A percentile compares a stretch with the other conserved stretches of the same genome.
Evolutionary conservation across 2,113 vertebrate species (phyloP).

Genomic region (Cynocephalus volans): DNA sequence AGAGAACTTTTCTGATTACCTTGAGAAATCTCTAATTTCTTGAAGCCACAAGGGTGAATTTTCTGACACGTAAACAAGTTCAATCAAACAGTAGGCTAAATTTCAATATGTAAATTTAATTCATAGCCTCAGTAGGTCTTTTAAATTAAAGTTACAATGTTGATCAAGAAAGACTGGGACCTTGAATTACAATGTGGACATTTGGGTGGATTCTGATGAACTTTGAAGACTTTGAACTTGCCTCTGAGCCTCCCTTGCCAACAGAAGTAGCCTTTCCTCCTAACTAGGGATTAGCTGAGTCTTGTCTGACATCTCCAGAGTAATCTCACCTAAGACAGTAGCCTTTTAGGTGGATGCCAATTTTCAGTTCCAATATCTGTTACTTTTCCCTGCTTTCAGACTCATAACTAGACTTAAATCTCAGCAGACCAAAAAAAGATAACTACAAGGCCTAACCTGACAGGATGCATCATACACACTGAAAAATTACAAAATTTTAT

Average conservation of each 20-base stretch:
- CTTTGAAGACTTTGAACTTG: not conserved
- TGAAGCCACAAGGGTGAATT: not conserved
- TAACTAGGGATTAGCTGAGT: not conserved
- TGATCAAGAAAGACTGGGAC: not conserved
- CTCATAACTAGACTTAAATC: not conserved
- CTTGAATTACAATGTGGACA: not conserved
- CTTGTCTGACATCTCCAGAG: not conserved
- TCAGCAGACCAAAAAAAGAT: not conserved
- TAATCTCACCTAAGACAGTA: not conserved
- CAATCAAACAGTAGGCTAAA: not conserved
- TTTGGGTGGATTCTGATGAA: not conserved
- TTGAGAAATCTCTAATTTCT: conserved; percentile 11
- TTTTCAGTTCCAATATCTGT: not conserved
- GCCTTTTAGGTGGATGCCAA: not conserved
- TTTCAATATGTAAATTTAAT: conserved; percentile 43
- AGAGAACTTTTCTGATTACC: not conserved
- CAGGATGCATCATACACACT: too few relatives aligned
- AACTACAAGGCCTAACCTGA: not conserved
- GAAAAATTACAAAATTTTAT: not conserved
- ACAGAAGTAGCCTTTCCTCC: not conserved
- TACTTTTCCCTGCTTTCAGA: not conserved
- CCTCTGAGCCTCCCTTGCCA: not conserved
- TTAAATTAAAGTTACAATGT: not conserved
- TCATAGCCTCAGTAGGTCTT: not conserved
- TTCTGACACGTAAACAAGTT: not conserved